Base-by-base conservation (phyloP, 2,113 vertebrate species). In the Prietella phreatophila region DNA sequence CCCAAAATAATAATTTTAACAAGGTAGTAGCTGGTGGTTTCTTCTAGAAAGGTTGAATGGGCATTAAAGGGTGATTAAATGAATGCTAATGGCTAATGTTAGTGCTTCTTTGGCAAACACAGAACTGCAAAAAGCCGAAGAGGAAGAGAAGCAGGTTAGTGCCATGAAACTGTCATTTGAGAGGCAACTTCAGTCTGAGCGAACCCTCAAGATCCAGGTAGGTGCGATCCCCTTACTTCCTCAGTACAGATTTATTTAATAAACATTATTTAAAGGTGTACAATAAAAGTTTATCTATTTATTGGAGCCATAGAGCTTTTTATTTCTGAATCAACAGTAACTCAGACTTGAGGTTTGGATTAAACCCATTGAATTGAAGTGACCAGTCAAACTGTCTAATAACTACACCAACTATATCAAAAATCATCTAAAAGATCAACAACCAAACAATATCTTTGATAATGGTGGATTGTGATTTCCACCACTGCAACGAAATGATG, bases 201-300 rank as follows among this genome's bases (percentile, higher is more conserved):
- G 96, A 92, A 99, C 97, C 0, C 95, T 99, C 61, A 99, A 99
- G 94, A 99, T 97, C 20, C 98, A 99, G 94, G 98, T 90, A n/a
- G 7, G 82, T 56, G 8, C 60, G 60, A 7, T 76, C 25, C 56
- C 19, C 39, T 30, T 27, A 79, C 47, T 55, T 79, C 27, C 47
- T 30, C 27, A 17, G 25, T n/a, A 20, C 47, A 53, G 6, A 53
- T 50, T 50, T 78, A 27, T n/a, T 50, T 53, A 3, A 11, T 47
- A 47, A 20, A 47, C 10, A 11, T 13, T 42, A 27, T 27, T 25
- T 47, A 76, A 76, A 42, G 47, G 20, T 47, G 10, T 50, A 47
- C 42, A 76, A 2, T 47, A 50, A 42, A 42, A 73, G 67, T 71
- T 14, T n/a, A 9, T 14, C 3, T 67, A 6, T 71, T 36, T 71